Percentiles rank a stretch among this genome's conserved stretches.
These are phyloP conservation scores for Microctenopoma stevenorrisi DNA, from an alignment of 2,797 vertebrate genomes.

Conservation along the genomic window DNA sequence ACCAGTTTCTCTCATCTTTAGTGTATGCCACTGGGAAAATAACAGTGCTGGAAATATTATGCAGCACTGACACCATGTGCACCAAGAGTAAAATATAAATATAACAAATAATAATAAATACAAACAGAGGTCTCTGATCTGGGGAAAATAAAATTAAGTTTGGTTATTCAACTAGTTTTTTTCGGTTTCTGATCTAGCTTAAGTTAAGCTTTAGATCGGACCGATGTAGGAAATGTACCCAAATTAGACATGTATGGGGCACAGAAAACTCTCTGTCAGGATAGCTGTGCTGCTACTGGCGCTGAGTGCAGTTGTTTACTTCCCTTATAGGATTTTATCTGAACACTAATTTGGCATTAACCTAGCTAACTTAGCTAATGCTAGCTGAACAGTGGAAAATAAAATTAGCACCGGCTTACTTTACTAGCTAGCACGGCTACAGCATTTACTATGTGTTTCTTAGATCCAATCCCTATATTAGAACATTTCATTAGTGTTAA, in stretches of 20 bases:
- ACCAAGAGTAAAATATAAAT: neutral
- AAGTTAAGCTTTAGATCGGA: neutral
- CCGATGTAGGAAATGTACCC: neutral
- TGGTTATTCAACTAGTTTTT: too few relatives aligned
- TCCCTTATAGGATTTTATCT: conserved; percentile 1
- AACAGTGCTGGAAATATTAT: neutral
- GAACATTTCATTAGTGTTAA: too few relatives aligned
- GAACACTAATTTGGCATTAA: neutral
- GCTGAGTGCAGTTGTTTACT: neutral
- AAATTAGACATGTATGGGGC: fast-evolving
- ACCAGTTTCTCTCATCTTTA: conserved; percentile 1
- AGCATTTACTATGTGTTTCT: neutral
- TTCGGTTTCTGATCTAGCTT: neutral
- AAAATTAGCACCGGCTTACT: neutral
- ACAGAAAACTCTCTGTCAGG: neutral
- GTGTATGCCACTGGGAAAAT: too few relatives aligned
- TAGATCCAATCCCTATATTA: fast-evolving
- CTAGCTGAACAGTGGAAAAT: conserved; percentile 13
- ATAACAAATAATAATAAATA: too few relatives aligned
- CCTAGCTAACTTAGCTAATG: neutral
- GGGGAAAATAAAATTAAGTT: neutral
- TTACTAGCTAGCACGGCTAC: fast-evolving
- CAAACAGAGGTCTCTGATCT: neutral
- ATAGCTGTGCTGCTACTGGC: neutral
- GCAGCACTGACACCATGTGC: neutral